phyloP scores from a whole-genome alignment of 2,888 invertebrate species.

The Polydrusus tereticollis region DNA sequence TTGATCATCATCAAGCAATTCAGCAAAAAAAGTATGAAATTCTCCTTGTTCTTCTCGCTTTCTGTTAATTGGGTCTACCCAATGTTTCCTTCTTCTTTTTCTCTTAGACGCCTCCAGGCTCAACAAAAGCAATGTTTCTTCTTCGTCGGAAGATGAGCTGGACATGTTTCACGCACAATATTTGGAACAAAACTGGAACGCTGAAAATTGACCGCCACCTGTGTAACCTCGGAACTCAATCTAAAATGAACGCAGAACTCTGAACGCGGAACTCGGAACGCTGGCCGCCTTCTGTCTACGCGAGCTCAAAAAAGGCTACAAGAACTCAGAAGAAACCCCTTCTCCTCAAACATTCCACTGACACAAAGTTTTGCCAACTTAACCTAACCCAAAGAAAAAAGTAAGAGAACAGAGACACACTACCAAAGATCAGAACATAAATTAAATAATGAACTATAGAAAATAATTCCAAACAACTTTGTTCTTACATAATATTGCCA shows the following conservation, averaged over 20 bases:
- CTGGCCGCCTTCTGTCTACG: conserved; percentile 12
- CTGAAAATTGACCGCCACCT: conserved; percentile 1
- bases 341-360: too few relatives aligned
- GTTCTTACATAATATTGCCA: too few relatives aligned
- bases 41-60: conserved; percentile 10
- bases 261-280: conserved; percentile 10
- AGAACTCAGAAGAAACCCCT: too few relatives aligned
- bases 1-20: conserved; percentile 1
- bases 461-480: too few relatives aligned
- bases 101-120: conserved; percentile 13
- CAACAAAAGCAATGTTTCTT: conserved; percentile 21
- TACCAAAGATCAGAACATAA: too few relatives aligned
- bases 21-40: conserved; percentile 7
- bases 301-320: too few relatives aligned
- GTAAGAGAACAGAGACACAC: too few relatives aligned
- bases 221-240: conserved; percentile 7
- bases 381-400: too few relatives aligned
- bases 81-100: conserved; percentile 15
- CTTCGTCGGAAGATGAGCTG: not conserved
- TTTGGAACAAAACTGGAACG: conserved; percentile 10
- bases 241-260: conserved; percentile 1
- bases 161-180: conserved; percentile 7
- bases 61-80: conserved; percentile 1
- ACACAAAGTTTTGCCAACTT: too few relatives aligned
- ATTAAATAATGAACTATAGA: too few relatives aligned